Evolutionary conservation across 2,797 vertebrate species (phyloP), one percentile per base, ranked within the genome.

Genomic region (Odontamblyopus lacepedii): DNA sequence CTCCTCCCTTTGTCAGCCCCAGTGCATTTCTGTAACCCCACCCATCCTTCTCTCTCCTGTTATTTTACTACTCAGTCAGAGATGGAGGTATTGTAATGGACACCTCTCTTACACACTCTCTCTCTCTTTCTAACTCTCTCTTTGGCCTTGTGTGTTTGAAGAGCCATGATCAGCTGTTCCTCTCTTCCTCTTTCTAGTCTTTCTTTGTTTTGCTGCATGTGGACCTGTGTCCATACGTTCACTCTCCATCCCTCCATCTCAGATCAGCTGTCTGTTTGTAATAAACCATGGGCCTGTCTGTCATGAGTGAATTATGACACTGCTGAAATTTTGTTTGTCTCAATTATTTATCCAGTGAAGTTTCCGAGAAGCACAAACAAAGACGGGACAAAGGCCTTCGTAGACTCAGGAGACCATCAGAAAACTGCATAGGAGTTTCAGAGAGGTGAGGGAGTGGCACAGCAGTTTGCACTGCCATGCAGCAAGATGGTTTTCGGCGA

Each of bases 21-120:
- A 26, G 55, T 26, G 9, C 23, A 12, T 18, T 30, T 30, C 59
- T 30, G 27, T 27, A 29, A 56, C 53, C 23, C 53, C 53, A 15
- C 57, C 57, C 57, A 60, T 30, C 27, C 59, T 29, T 30, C 27
- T 32, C 59, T 60, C 59, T 32, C 8, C 18, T 35, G 16, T 38
- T 63, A n/a, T 63, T 63, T 38, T n/a, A 38, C 61, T 38, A 38
- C 61, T 61, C 56, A 27, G 23, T 63, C 30, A 63, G 32, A n/a
- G 18, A 19, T 35, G 18, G 32, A 63, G 3, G 61, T n/a, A 63
- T 38, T 62, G 30, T 62, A 60, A 60, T 26, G 16, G 18, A 35
- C 30, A 19, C 18, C 30, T 19, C 59, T 19, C 59, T 19, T 9
- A 11, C 23, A 3, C 55, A n/a, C 56, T 13, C 23, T 27, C 26